These are phyloP conservation scores for Canis aureus DNA, from an alignment of 2,113 vertebrate species.

Conservation along the genomic window DNA sequence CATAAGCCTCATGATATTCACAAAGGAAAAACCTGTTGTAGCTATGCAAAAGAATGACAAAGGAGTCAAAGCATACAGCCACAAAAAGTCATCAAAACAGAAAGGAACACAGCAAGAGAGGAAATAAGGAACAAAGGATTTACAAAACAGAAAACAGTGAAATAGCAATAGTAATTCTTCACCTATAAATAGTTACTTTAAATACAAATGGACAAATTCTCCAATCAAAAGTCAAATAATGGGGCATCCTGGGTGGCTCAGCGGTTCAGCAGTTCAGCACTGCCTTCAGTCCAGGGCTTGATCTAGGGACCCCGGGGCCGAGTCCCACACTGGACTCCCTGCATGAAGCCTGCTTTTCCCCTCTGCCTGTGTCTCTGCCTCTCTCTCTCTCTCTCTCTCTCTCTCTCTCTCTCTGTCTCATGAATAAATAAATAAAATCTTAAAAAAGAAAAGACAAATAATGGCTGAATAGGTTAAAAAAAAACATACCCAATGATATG, in stretches of 20 bases:
- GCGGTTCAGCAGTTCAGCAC: too few species aligned
- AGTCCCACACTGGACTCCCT: too few species aligned
- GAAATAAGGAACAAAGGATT: not conserved
- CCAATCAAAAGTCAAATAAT: not conserved
- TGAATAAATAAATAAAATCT: too few species aligned
- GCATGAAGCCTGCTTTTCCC: too few species aligned
- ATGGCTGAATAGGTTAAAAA: not conserved
- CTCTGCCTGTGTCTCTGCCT: too few species aligned
- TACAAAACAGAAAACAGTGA: not conserved
- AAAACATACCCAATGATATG: not conserved
- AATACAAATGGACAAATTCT: not conserved
- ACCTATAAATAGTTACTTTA: not conserved
- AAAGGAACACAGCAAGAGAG: not conserved
- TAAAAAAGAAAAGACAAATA: not conserved
- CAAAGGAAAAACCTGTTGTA: not conserved
- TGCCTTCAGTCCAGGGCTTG: too few species aligned
- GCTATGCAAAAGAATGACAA: not conserved
- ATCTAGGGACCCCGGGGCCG: too few species aligned
- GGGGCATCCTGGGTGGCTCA: too few species aligned
- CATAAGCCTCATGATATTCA: not conserved
- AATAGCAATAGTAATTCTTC: not conserved
- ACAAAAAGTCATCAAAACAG: not conserved
- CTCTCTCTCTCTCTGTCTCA: too few species aligned
- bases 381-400: too few species aligned
- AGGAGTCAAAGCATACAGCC: not conserved